Base-by-base conservation (phyloP, 2,888 invertebrate species). In the Melanostoma mellinum region DNA sequence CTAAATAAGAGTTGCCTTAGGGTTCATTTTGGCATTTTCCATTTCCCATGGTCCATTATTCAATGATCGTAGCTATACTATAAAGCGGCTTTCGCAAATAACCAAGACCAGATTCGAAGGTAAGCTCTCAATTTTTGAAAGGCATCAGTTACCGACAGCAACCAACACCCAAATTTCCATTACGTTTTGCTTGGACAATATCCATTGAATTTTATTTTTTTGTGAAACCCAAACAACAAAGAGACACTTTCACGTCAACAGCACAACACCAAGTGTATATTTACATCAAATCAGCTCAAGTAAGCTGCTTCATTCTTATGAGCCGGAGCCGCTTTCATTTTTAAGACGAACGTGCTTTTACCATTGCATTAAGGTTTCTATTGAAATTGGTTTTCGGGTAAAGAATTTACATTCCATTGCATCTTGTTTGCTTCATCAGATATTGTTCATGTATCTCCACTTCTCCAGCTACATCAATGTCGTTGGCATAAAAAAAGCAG, bases 331-430 rank as follows among this genome's bases (percentile, higher is more conserved):
- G 32, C 58, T 6, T 44, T 40, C 58, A 44, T 44, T 58, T 42
- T 58, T 58, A 32, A 58, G 58, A 33, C 44, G 61, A 67, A 72
- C 81, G 71, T 76, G 72, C 65, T 60, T 40, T 20, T 9, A 35
- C 38, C 58, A 71, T 55, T 72, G 76, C 67, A 72, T 81, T 81
- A 72, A 60, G 55, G 72, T 61, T 68, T 48, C 55, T 40, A 48
- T 72, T 58, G 58, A 71, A 81, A 81, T 76, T 72, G 81, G 55
- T 68, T 68, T 61, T 52, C 20, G 10, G 48, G 10, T 48, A 20
- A 60, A 46, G 44, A 40, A 50, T 61, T 72, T 42, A 67, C 76
- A 81, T 72, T 81, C 67, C 76, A 76, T 35, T 76, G 81, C 81
- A 81, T 72, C 48, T 65, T 38, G 63, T 68, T 63, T 48, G 63